Evolutionary conservation across 2,888 invertebrate genomes (phyloP).

Genomic region (Priocnemis perturbator): DNA sequence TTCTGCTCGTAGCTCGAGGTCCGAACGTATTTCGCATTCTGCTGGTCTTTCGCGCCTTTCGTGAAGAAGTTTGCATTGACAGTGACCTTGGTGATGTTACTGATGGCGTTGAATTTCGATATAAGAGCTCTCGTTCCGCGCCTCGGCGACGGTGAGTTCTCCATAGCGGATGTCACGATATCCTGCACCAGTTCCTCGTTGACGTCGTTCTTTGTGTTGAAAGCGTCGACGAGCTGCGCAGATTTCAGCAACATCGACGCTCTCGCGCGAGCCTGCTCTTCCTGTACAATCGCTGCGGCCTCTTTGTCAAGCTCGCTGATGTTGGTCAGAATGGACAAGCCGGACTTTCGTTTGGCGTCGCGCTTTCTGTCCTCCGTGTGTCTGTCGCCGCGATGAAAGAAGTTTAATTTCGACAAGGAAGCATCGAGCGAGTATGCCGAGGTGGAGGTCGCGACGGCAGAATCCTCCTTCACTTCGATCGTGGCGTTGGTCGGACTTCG

Average conservation of each 20-base stretch:
- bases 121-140: constrained; percentile 77
- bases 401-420: constrained; percentile 75
- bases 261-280: constrained; percentile 73
- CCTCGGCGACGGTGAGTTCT: constrained; percentile 62
- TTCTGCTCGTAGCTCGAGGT: background rate
- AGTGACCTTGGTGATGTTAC: constrained; percentile 78
- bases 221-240: constrained; percentile 41
- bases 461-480: constrained; percentile 50
- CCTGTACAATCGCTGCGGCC: constrained; percentile 84
- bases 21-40: background rate
- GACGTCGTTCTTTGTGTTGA: constrained; percentile 48
- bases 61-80: constrained; percentile 77
- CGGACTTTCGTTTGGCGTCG: constrained; percentile 78
- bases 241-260: constrained; percentile 63
- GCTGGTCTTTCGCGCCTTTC: constrained; percentile 68
- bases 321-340: constrained; percentile 82
- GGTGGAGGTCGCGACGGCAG: constrained; percentile 53
- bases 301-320: constrained; percentile 89
- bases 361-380: constrained; percentile 62
- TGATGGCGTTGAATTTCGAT: constrained; percentile 80
- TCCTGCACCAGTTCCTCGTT: constrained; percentile 64
- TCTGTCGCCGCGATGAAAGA: constrained; percentile 64
- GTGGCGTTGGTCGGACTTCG: constrained; percentile 45
- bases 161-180: constrained; percentile 64
- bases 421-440: constrained; percentile 66